Evolutionary conservation across 1,140 invertebrate species (phyloP).

Genomic region (Aphelenchoides besseyi): DNA sequence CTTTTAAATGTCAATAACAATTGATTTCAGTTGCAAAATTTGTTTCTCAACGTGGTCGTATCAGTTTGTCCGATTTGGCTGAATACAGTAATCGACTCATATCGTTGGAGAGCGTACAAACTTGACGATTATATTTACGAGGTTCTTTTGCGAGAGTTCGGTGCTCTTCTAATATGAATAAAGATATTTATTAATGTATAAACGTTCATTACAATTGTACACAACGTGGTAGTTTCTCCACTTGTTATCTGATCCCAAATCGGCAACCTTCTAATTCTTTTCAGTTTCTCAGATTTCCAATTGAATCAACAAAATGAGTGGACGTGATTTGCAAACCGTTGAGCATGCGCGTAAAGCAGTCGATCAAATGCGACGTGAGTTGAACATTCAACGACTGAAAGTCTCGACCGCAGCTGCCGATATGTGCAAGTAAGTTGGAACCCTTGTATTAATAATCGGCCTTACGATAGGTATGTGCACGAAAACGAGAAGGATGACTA

Average conservation of each 20-base stretch:
- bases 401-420: conserved; percentile 44
- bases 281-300: conserved; percentile 1
- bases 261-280: neutral
- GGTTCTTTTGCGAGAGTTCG: too few species aligned
- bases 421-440: conserved; percentile 39
- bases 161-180: too few species aligned
- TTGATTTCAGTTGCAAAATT: conserved; percentile 78
- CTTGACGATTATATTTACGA: neutral
- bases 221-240: too few species aligned
- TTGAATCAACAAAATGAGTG: conserved; percentile 40
- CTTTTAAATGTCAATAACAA: conserved; percentile 15
- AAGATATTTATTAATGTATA: too few species aligned
- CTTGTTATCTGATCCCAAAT: neutral
- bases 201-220: too few species aligned
- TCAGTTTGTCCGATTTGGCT: conserved; percentile 85
- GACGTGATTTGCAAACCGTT: conserved; percentile 37
- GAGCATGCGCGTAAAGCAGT: conserved; percentile 45
- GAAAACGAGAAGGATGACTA: conserved; percentile 53
- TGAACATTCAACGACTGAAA: conserved; percentile 36
- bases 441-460: neutral
- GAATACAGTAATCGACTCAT: conserved; percentile 91
- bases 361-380: conserved; percentile 49
- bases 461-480: conserved; percentile 32
- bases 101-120: conserved; percentile 68
- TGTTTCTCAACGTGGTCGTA: conserved; percentile 86